phyloP scores from a whole-genome alignment of 64 coral and sea anemone genomes.

The Catalaphyllia jardinei region DNA sequence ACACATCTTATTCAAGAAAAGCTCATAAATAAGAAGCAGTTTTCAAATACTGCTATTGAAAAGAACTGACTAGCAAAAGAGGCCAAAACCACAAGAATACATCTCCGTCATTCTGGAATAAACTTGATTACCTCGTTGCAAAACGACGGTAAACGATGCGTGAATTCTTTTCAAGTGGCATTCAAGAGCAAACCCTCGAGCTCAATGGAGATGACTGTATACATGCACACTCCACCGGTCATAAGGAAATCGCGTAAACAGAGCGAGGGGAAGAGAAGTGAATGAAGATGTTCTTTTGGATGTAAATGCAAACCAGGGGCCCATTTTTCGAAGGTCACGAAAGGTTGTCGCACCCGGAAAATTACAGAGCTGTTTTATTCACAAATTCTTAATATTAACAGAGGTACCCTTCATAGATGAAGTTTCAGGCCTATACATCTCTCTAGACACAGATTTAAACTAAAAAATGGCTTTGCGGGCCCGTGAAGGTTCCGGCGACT shows the following conservation, averaged over 20 bases:
- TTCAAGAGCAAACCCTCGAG: neutral
- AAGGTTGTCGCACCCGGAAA: too few species aligned
- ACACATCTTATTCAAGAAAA: neutral
- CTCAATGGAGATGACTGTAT: too few species aligned
- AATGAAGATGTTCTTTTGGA: neutral
- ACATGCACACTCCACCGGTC: neutral
- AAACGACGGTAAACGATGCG: neutral
- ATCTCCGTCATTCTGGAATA: constrained; percentile 10
- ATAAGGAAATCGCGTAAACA: neutral
- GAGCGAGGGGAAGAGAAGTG: neutral
- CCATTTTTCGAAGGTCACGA: too few species aligned
- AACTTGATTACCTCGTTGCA: neutral
- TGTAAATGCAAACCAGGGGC: neutral
- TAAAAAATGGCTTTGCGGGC: too few species aligned
- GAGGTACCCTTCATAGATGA: too few species aligned
- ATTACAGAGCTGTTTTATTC: too few species aligned
- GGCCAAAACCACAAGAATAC: constrained; percentile 2
- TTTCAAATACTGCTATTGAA: neutral
- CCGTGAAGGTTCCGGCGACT: too few species aligned
- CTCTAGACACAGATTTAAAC: too few species aligned
- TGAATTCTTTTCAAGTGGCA: neutral
- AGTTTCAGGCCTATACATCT: too few species aligned
- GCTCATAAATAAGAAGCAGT: neutral
- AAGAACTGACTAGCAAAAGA: neutral
- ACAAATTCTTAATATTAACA: too few species aligned